Percentiles rank a stretch among this genome's conserved stretches.
Evolutionary conservation across 2,888 invertebrate genomes (phyloP).

Genomic region (Epiblema foenella): DNA sequence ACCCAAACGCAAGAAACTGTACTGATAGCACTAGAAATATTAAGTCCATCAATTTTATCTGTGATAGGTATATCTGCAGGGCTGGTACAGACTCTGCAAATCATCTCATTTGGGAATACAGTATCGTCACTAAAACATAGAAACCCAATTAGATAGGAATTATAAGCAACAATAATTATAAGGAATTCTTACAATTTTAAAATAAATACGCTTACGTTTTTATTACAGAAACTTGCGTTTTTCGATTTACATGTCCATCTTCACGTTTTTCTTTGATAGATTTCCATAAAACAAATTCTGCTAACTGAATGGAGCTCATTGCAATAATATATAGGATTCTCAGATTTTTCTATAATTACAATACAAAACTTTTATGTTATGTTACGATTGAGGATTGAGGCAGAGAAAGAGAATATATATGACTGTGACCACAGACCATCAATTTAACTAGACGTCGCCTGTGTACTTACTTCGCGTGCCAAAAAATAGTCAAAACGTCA

Average conservation of each 20-base stretch:
- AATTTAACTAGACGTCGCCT: too few species aligned
- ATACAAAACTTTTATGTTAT: too few species aligned
- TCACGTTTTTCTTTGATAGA: slow-evolving; percentile 26
- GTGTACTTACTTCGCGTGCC: too few species aligned
- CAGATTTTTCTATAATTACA: too few species aligned
- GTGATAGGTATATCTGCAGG: slow-evolving; percentile 50
- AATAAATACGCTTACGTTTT: slow-evolving; percentile 14
- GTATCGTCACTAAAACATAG: slow-evolving; percentile 44
- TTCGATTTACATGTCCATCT: background rate
- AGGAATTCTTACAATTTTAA: too few species aligned
- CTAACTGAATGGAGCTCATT: slow-evolving; percentile 37
- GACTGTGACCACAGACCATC: too few species aligned
- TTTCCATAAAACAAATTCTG: slow-evolving; percentile 41
- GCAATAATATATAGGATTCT: background rate
- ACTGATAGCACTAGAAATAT: slow-evolving; percentile 49
- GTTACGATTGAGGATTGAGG: too few species aligned
- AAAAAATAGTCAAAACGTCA: too few species aligned
- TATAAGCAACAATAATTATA: too few species aligned
- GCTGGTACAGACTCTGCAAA: slow-evolving; percentile 52
- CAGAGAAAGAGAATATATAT: too few species aligned
- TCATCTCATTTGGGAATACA: slow-evolving; percentile 48
- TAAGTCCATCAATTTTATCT: slow-evolving; percentile 47
- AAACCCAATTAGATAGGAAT: background rate
- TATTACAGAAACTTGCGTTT: slow-evolving; percentile 4
- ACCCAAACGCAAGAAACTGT: slow-evolving; percentile 50